These are phyloP conservation scores for Moxostoma hubbsi DNA, from an alignment of 2,797 vertebrate genomes.

Conservation along the genomic window DNA sequence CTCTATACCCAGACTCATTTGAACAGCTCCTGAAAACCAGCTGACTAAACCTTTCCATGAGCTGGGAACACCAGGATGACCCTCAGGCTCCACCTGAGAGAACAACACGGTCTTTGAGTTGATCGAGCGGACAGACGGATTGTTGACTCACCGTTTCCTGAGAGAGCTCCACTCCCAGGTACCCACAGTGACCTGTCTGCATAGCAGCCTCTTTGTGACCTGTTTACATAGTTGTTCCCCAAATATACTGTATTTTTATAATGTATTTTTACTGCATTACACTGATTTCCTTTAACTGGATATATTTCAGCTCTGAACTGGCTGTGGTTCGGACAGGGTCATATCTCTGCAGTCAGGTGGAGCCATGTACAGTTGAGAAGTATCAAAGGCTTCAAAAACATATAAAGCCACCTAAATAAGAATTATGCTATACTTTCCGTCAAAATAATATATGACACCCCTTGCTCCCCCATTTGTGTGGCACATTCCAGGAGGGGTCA, in stretches of 20 bases:
- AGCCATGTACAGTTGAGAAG: background rate
- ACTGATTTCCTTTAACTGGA: background rate
- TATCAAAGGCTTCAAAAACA: no score
- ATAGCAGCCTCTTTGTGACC: conserved; percentile 48
- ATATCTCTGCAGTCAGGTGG: background rate
- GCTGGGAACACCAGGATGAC: conserved; percentile 41
- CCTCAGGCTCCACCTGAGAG: conserved; percentile 14
- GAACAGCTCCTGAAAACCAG: conserved; percentile 7
- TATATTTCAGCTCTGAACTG: background rate
- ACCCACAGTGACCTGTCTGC: conserved; percentile 31
- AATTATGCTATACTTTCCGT: conserved; percentile 21
- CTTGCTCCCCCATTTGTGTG: background rate
- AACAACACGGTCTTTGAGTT: conserved; percentile 39
- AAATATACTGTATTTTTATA: conserved; percentile 25
- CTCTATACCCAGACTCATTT: background rate
- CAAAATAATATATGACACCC: conserved; percentile 20
- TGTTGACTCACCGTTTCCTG: conserved; percentile 50
- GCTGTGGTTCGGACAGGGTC: background rate
- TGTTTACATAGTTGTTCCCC: conserved; percentile 35
- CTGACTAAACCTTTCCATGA: conserved; percentile 47
- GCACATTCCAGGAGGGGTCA: conserved; percentile 18
- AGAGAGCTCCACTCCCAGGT: conserved; percentile 42
- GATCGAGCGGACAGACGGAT: conserved; percentile 19
- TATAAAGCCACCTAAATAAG: background rate
- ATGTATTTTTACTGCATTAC: conserved; percentile 12